These are phyloP conservation scores for Ophiodon elongatus DNA, from an alignment of 2,113 vertebrate genomes.

Conservation along the genomic window DNA sequence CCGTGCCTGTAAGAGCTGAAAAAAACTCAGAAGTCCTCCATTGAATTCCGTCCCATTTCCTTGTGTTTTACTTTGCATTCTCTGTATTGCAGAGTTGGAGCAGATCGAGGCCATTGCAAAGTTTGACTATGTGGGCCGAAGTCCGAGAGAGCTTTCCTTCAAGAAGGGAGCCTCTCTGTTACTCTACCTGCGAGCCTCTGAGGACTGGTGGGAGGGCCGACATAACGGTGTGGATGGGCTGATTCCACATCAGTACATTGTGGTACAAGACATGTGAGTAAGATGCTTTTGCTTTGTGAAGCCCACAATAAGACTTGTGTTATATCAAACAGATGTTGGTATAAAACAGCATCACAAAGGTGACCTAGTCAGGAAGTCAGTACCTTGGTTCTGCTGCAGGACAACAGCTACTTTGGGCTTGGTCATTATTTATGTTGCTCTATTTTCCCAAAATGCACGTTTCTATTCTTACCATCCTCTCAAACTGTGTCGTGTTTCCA, in stretches of 20 bases:
- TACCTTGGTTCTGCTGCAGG: not conserved
- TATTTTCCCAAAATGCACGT: slow-evolving; percentile 14
- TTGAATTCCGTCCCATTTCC: not conserved
- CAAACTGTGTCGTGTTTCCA: not conserved
- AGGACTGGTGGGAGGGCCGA: slow-evolving; percentile 98
- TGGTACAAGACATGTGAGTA: slow-evolving; percentile 95
- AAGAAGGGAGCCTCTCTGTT: slow-evolving; percentile 95
- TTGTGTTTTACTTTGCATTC: not conserved
- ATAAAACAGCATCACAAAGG: not conserved
- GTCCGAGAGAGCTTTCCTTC: slow-evolving; percentile 93
- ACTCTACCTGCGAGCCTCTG: slow-evolving; percentile 93
- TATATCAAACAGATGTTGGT: not conserved
- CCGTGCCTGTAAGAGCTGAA: not conserved
- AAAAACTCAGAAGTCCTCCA: not conserved
- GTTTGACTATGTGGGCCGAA: slow-evolving; percentile 95
- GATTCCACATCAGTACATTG: slow-evolving; percentile 97
- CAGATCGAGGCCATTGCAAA: slow-evolving; percentile 96
- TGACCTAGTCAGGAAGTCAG: not conserved
- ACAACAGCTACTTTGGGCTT: not conserved
- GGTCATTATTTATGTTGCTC: slow-evolving; percentile 28
- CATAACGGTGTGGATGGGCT: slow-evolving; percentile 95
- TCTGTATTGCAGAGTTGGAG: slow-evolving; percentile 88
- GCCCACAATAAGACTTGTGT: not conserved
- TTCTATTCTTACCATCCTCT: not conserved
- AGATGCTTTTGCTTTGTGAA: not conserved